phyloP scores from a whole-genome alignment of 2,888 invertebrate genomes.

The Diarsia brunnea region DNA sequence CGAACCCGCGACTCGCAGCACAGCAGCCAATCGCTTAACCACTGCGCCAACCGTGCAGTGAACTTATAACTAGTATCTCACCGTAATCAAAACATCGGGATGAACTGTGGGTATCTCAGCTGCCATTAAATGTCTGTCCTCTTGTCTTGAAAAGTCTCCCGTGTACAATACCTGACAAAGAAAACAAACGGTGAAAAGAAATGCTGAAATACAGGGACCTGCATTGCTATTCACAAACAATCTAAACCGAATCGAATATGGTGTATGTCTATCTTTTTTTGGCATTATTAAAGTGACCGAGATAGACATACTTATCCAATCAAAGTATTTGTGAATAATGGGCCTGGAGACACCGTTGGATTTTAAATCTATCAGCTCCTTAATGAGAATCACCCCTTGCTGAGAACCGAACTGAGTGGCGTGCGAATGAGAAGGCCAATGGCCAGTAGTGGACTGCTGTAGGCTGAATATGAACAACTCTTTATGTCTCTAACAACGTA shows the following conservation, averaged over 20 bases:
- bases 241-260: too few relatives aligned
- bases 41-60: neutral
- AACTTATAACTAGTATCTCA: constrained; percentile 72
- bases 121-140: constrained; percentile 99
- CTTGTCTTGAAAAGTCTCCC: constrained; percentile 99
- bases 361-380: neutral
- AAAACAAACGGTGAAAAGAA: neutral
- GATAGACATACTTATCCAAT: too few relatives aligned
- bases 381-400: too few relatives aligned
- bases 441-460: too few relatives aligned
- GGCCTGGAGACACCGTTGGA: neutral
- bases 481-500: neutral
- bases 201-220: neutral
- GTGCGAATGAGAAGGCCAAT: too few relatives aligned
- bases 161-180: constrained; percentile 95
- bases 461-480: too few relatives aligned
- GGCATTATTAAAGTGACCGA: too few relatives aligned
- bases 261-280: too few relatives aligned
- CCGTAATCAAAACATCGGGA: constrained; percentile 99
- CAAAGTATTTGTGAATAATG: neutral
- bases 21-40: neutral
- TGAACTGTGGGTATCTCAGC: constrained; percentile 99
- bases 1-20: too few relatives aligned
- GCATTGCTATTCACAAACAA: too few relatives aligned
- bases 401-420: too few relatives aligned